phyloP scores from a whole-genome alignment of 1,140 invertebrate species.

The Bombus balteatus region DNA sequence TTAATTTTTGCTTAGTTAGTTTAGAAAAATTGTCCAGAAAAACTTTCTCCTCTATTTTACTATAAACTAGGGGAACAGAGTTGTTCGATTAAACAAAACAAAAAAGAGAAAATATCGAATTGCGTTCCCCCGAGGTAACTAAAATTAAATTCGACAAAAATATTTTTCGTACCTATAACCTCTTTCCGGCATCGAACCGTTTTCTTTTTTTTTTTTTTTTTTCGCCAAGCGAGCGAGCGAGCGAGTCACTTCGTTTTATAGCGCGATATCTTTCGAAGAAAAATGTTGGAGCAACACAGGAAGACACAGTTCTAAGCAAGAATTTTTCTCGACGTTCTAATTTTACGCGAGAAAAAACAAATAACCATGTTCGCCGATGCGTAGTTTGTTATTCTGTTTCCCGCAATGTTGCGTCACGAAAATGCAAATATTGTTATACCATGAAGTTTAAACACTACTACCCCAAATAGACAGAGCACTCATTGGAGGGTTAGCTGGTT shows the following conservation, averaged over 20 bases:
- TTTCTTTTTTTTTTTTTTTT: background rate
- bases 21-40: too few species aligned
- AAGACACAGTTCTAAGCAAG: background rate
- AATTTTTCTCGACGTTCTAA: conserved; percentile 34
- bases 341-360: conserved; percentile 43
- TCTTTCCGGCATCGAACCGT: background rate
- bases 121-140: background rate
- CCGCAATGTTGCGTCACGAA: conserved; percentile 51
- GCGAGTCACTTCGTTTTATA: background rate
- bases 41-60: background rate
- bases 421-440: conserved; percentile 55
- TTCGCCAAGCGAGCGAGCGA: background rate
- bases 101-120: background rate
- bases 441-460: conserved; percentile 59
- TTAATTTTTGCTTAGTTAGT: too few species aligned
- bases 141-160: background rate
- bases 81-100: background rate
- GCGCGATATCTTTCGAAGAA: background rate
- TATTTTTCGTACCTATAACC: background rate
- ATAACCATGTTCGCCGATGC: background rate
- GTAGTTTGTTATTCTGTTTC: conserved; percentile 61
- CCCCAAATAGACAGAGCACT: conserved; percentile 55
- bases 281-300: background rate
- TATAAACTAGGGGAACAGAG: background rate
- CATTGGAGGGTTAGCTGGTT: conserved; percentile 68